Percentiles rank a stretch among this genome's conserved stretches.
phyloP scores from a whole-genome alignment of 2,888 invertebrate species.

The Colostygia pectinataria region DNA sequence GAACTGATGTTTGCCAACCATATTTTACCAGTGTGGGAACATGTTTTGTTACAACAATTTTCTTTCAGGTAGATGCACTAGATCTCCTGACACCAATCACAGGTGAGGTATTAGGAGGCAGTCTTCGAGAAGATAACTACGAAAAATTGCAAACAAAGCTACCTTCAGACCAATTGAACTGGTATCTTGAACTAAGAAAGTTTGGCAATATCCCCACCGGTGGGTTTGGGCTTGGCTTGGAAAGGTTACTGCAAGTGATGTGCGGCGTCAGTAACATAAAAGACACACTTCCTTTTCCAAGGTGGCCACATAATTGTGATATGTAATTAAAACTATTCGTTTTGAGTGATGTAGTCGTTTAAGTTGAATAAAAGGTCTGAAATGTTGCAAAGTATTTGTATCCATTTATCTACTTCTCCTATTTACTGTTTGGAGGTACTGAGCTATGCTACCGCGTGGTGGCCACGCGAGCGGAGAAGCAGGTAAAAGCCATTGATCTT shows the following conservation, averaged over 20 bases:
- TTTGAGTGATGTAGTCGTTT: too few relatives aligned
- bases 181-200: conserved; percentile 95
- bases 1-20: too few relatives aligned
- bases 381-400: too few relatives aligned
- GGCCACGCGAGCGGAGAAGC: too few relatives aligned
- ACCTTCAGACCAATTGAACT: conserved; percentile 84
- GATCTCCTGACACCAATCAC: conserved; percentile 94
- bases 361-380: neutral
- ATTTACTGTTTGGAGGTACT: too few relatives aligned
- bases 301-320: conserved; percentile 95
- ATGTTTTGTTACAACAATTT: too few relatives aligned
- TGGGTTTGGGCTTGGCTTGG: conserved; percentile 98
- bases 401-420: too few relatives aligned
- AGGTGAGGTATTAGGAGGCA: conserved; percentile 98
- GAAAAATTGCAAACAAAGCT: conserved; percentile 84
- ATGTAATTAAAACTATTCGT: conserved; percentile 70
- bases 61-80: conserved; percentile 88
- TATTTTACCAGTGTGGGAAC: too few relatives aligned
- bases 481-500: too few relatives aligned
- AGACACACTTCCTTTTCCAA: conserved; percentile 96
- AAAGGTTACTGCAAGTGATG: conserved; percentile 92
- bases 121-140: conserved; percentile 93
- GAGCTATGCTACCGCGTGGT: too few relatives aligned
- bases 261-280: conserved; percentile 94
- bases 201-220: conserved; percentile 95